Conservation (phyloP, 1,140 invertebrate species). For the Philopotamus ludificatus region DNA sequence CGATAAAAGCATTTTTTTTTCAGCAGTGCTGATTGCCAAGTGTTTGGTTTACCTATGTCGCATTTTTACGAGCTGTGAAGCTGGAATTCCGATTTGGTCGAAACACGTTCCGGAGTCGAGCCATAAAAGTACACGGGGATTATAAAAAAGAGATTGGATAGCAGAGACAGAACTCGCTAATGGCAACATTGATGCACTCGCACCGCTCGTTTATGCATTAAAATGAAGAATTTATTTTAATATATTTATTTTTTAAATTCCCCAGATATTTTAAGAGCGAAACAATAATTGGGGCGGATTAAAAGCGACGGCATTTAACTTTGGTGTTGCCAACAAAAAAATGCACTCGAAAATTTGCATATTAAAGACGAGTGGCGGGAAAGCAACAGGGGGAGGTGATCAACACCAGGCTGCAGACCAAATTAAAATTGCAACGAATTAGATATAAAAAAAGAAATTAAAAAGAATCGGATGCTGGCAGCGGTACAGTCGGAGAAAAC, state of each 20-base stretch:
- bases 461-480: background rate
- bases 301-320: conserved; percentile 22
- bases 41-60: too few relatives aligned
- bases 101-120: conserved; percentile 21
- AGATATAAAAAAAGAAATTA: conserved; percentile 32
- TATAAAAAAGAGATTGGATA: conserved; percentile 22
- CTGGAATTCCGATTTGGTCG: conserved; percentile 14
- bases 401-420: conserved; percentile 4
- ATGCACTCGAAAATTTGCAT: conserved; percentile 37
- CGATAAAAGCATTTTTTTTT: too few relatives aligned
- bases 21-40: background rate
- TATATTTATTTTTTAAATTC: too few relatives aligned
- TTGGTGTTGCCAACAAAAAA: conserved; percentile 12
- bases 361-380: conserved; percentile 29
- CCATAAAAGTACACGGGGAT: conserved; percentile 16
- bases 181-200: conserved; percentile 18
- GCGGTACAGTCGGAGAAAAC: background rate
- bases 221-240: too few relatives aligned
- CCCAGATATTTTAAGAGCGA: background rate
- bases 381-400: conserved; percentile 11
- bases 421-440: conserved; percentile 40
- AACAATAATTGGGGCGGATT: conserved; percentile 24
- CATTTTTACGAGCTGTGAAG: conserved; percentile 11
- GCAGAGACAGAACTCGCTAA: conserved; percentile 11
- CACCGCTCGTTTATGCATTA: conserved; percentile 15